Evolutionary conservation across 23 tunicate species (phyloP), one percentile per base, ranked within the genome.

Genomic region (Pegea sp.): DNA sequence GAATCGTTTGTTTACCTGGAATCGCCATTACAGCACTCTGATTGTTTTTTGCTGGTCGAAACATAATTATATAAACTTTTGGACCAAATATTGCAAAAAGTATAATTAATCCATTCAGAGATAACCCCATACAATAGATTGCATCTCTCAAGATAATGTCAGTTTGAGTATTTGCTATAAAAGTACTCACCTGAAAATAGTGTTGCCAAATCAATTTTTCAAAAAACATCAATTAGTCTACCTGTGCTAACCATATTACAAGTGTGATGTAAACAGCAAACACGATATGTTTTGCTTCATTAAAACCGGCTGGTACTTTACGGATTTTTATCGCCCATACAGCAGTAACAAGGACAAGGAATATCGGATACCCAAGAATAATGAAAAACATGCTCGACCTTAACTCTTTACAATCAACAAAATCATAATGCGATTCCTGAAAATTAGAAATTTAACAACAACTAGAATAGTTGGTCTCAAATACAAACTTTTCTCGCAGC

Each of bases 201-300:
- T 13, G 22, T 6, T 13, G 22, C 56, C 7, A 50, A 18, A 20
- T 50, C 7, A 50, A 20, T 50, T 13, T 13, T 50, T 50, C 19
- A 38, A 38, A 38, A 38, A 11, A 38, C 11, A 38, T 8, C 22
- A 21, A 7, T 20, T 13, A 50, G 31, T 43, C 25, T 26, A 59
- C 80, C 70, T 72, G 80, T 26, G 80, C 80, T 16, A 72, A 7
- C 65, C 80, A 72, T 11, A 72, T 64, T 2, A 72, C 80, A 24
- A 72, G 65, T 0, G 80, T 64, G 16, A 67, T 72, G 59, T 72
- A 72, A 22, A 72, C 80, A 0, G 70, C 70, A 29, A 72, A 72
- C 19, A 66, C 80, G 28, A 72, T 72, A 52, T 51, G 69, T 34
- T 72, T 72, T 25, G 80, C 80, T 29, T 72, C 80, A 49, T 72